Evolutionary conservation across 2,113 vertebrate genomes (phyloP), one percentile per base, ranked within the genome.

Genomic region (Hyaena hyaena): DNA sequence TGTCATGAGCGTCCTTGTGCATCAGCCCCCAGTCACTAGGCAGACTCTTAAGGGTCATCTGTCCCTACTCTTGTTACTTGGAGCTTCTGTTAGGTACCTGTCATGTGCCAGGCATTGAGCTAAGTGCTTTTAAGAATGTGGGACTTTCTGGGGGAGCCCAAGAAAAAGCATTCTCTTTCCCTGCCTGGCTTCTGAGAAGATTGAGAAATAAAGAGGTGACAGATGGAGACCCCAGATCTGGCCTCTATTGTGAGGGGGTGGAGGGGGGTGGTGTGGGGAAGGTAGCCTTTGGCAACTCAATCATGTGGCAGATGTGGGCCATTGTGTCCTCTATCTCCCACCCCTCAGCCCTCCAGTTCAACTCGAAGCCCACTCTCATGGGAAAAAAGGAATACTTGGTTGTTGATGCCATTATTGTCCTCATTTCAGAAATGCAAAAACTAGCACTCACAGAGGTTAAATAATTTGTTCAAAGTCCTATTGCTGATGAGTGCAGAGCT

Each of bases 321-420:
- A 16, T 24, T 28, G 17, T 58, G 66, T 80, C 55, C 83, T 71
- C 48, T 28, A 1, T n/a, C 58, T 26, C 28, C 33, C 6, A 0
- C 4, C 15, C 1, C 0, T 4, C 16, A 0, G 14, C n/a, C 8
- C 43, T 53, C n/a, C 1, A 16, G 33, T 66, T 31, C 55, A 63
- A 17, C 50, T 45, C 16, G 81, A 90, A 45, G 26, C 35, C 79
- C 31, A 14, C 39, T n/a, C 24, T 23, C 39, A 17, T 3, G 50
- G 45, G 69, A 11, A 12, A 24, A 17, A n/a, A 33, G 68, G 31
- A 79, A 11, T 9, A 45, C 35, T 4, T 2, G 1, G 26, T 31
- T 80, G 31, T 28, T 84, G 69, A 63, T 73, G 19, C 12, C 26
- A 14, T 66, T 2, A 58, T 61, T 55, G 45, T 65, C 71, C 35